Evolutionary conservation across 2,888 invertebrate genomes (phyloP).

Genomic region (Physocephala rufipes): DNA sequence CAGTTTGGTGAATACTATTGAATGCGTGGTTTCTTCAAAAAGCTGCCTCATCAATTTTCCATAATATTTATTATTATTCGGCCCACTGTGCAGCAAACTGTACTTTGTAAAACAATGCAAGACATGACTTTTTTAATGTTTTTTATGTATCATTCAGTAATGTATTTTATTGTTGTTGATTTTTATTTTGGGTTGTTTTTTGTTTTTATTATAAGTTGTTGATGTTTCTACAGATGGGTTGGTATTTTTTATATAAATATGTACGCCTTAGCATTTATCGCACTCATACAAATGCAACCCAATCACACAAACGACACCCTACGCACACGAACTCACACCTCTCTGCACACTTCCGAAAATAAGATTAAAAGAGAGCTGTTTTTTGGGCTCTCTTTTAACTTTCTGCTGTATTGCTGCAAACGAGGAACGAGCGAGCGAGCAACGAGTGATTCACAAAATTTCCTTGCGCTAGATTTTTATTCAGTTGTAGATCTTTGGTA

Average conservation of each 20-base stretch:
- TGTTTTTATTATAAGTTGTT: background rate
- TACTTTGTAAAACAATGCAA: constrained; percentile 42
- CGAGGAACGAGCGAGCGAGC: constrained; percentile 5
- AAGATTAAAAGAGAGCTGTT: constrained; percentile 11
- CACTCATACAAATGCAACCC: constrained; percentile 28
- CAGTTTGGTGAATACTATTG: too few relatives aligned
- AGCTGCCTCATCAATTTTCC: too few relatives aligned
- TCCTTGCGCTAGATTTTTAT: constrained; percentile 46
- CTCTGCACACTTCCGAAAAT: too few relatives aligned
- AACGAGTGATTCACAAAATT: constrained; percentile 46
- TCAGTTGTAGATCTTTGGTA: constrained; percentile 44
- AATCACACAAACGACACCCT: constrained; percentile 4
- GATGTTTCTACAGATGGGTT: constrained; percentile 14
- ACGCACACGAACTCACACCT: constrained; percentile 23
- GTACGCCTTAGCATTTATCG: constrained; percentile 39
- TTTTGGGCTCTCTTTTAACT: too few relatives aligned
- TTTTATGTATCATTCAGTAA: background rate
- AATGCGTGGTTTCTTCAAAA: too few relatives aligned
- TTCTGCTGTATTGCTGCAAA: constrained; percentile 4
- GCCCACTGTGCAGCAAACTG: constrained; percentile 47
- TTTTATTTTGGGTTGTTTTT: background rate
- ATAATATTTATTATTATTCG: background rate
- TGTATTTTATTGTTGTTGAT: background rate
- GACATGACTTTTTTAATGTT: background rate
- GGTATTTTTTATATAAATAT: constrained; percentile 16